A percentile compares a stretch with the other conserved stretches of the same genome.
These are phyloP conservation scores for Trichechus manatus DNA, from an alignment of 2,113 vertebrate genomes.

Conservation along the genomic window DNA sequence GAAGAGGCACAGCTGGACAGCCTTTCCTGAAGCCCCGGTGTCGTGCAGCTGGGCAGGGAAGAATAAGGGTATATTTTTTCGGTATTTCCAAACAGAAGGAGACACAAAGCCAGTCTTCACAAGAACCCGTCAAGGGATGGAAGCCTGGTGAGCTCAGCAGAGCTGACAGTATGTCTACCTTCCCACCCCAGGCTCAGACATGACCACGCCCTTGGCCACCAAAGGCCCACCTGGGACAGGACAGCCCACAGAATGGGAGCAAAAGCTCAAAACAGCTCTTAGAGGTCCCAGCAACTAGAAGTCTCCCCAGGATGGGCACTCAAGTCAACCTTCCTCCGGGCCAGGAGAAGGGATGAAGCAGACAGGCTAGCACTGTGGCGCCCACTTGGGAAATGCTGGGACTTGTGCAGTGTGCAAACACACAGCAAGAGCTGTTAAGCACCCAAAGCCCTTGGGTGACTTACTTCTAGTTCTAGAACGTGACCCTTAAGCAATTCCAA, in stretches of 20 bases:
- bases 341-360: no score
- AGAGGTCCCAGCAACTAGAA: background rate
- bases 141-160: background rate
- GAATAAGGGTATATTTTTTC: background rate
- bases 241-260: background rate
- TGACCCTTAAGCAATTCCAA: slow-evolving; percentile 19
- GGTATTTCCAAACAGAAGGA: background rate
- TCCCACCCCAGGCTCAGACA: background rate
- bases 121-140: background rate
- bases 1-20: background rate
- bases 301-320: background rate
- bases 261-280: background rate
- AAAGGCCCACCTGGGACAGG: background rate
- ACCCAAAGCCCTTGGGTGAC: background rate
- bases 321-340: background rate
- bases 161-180: background rate
- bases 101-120: background rate
- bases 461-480: background rate
- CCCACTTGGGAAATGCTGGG: background rate
- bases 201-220: background rate
- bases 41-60: background rate
- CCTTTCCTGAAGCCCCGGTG: no score
- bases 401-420: background rate
- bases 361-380: no score
- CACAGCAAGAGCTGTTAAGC: background rate